phyloP scores from a whole-genome alignment of 2,113 vertebrate genomes.

The Nothobranchius furzeri region DNA sequence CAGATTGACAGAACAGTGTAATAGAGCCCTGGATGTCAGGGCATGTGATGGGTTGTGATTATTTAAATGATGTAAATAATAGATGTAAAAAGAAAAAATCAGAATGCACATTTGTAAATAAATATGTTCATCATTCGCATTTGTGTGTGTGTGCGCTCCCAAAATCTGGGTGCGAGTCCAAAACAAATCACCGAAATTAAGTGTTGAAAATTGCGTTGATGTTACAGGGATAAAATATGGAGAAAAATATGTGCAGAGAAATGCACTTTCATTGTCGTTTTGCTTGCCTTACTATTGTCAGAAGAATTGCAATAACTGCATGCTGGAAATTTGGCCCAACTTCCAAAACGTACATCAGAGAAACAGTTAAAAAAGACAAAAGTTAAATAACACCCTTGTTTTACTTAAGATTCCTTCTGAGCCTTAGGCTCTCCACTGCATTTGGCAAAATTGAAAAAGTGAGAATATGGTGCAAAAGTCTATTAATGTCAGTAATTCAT shows the following conservation, averaged over 20 bases:
- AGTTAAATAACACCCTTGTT: too few relatives aligned
- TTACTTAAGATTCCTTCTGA: too few relatives aligned
- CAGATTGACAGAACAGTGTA: slow-evolving; percentile 15
- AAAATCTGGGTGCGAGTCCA: slow-evolving; percentile 17
- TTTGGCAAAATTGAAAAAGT: too few relatives aligned
- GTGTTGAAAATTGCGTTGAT: slow-evolving; percentile 9
- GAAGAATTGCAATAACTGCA: too few relatives aligned
- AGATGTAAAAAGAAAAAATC: slow-evolving; percentile 41
- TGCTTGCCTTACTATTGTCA: too few relatives aligned
- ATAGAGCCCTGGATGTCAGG: slow-evolving; percentile 17
- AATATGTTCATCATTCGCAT: slow-evolving; percentile 41
- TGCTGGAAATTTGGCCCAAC: too few relatives aligned
- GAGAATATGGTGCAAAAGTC: too few relatives aligned
- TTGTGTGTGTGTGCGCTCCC: not conserved
- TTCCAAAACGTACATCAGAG: too few relatives aligned
- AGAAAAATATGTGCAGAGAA: slow-evolving; percentile 4
- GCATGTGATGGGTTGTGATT: slow-evolving; percentile 38
- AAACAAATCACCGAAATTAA: slow-evolving; percentile 34
- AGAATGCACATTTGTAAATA: slow-evolving; percentile 74
- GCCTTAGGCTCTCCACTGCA: too few relatives aligned
- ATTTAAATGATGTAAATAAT: slow-evolving; percentile 46
- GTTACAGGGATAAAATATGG: not conserved
- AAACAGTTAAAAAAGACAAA: too few relatives aligned
- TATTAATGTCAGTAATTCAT: too few relatives aligned
- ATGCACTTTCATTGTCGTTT: not conserved